A percentile compares a stretch with the other conserved stretches of the same genome.
These are phyloP conservation scores for Luidia sarsii DNA, from an alignment of 53 echinoderm and acorn worm species.

Conservation along the genomic window DNA sequence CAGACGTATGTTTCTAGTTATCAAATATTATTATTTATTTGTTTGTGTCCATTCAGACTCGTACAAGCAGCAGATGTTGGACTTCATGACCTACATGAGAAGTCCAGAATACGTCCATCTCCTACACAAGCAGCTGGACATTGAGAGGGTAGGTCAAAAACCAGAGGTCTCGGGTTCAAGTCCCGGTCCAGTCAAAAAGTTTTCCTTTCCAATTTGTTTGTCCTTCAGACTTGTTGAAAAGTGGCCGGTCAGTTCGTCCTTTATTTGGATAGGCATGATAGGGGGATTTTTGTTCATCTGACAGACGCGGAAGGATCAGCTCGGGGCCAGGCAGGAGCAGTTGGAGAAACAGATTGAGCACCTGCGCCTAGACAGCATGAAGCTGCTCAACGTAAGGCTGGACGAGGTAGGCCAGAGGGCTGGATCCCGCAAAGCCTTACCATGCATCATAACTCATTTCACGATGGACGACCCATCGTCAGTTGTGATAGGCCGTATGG, in stretches of 20 bases:
- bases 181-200: not conserved
- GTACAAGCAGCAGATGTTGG: slow-evolving; percentile 83
- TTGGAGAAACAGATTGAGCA: slow-evolving; percentile 86
- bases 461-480: no score
- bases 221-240: not conserved
- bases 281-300: not conserved
- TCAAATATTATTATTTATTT: no score
- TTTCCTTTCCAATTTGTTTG: not conserved
- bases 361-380: slow-evolving; percentile 80
- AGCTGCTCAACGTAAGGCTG: slow-evolving; percentile 74
- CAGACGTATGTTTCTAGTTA: no score
- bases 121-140: slow-evolving; percentile 73
- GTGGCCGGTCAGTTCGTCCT: no score
- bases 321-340: slow-evolving; percentile 65
- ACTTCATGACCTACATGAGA: slow-evolving; percentile 81
- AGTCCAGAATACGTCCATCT: slow-evolving; percentile 69
- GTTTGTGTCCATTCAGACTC: slow-evolving; percentile 62
- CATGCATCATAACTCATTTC: no score
- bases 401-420: slow-evolving; percentile 87
- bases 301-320: slow-evolving; percentile 76
- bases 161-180: not conserved
- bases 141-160: slow-evolving; percentile 74
- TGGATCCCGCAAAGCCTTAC: no score
- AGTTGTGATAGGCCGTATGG: no score
- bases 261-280: no score